phyloP scores from a whole-genome alignment of 2,113 vertebrate genomes.

The Anolis carolinensis region DNA sequence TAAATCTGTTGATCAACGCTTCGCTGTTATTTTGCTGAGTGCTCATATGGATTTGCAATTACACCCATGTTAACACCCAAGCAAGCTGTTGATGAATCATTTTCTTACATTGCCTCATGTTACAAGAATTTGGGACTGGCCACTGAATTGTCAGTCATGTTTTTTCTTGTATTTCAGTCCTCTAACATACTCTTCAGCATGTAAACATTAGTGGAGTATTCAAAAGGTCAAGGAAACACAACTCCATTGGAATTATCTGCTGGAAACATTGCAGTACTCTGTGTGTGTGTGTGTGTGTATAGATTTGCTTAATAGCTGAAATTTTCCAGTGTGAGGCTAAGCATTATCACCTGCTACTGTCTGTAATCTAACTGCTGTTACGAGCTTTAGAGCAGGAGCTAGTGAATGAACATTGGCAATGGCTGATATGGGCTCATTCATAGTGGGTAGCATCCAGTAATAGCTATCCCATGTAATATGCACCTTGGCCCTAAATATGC shows the following conservation, averaged over 20 bases:
- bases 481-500: not conserved
- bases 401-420: not conserved
- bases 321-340: not conserved
- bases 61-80: not conserved
- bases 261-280: not conserved
- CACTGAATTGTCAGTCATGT: not conserved
- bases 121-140: not conserved
- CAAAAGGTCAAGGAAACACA: too few species aligned
- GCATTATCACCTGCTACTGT: not conserved
- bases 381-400: not conserved
- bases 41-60: constrained; percentile 28
- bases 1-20: constrained; percentile 47
- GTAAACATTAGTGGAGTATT: not conserved
- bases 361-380: not conserved
- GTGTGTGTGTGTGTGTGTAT: too few species aligned
- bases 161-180: fast-evolving
- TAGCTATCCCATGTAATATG: not conserved
- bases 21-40: not conserved
- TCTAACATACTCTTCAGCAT: not conserved
- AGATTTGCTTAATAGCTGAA: not conserved
- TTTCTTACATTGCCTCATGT: not conserved
- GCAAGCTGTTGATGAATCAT: fast-evolving
- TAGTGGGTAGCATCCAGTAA: not conserved
- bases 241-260: not conserved
- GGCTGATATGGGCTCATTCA: not conserved